phyloP scores from a whole-genome alignment of 53 echinoderm and acorn worm species.

The Zoroaster sp. region DNA sequence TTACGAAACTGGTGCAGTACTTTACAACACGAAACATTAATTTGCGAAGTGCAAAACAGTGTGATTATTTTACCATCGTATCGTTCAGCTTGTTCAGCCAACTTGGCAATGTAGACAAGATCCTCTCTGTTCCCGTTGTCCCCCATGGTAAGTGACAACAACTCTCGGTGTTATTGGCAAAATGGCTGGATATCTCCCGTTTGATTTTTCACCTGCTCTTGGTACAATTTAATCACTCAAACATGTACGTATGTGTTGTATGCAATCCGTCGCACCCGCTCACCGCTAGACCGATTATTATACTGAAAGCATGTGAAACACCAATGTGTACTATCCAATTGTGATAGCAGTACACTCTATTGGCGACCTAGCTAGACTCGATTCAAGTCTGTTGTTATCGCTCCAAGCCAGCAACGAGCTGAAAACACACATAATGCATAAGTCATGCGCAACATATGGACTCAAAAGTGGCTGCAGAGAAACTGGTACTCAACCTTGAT shows the following conservation, averaged over 20 bases:
- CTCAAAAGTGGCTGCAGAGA: background rate
- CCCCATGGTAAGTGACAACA: constrained; percentile 52
- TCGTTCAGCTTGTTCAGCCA: constrained; percentile 98
- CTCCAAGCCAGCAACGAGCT: background rate
- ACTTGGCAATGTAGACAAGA: constrained; percentile 91
- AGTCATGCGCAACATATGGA: background rate
- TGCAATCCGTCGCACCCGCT: too few species aligned
- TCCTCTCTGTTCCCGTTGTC: constrained; percentile 70
- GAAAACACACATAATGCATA: background rate
- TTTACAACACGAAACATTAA: background rate
- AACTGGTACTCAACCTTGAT: background rate
- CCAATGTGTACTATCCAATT: too few species aligned
- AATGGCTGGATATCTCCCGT: background rate
- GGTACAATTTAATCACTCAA: background rate
- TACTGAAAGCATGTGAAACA: too few species aligned
- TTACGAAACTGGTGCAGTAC: constrained; percentile 17
- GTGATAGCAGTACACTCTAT: too few species aligned
- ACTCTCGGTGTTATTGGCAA: background rate
- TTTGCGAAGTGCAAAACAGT: background rate
- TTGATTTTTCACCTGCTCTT: background rate
- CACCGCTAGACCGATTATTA: too few species aligned
- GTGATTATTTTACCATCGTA: constrained; percentile 87
- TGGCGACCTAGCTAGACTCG: background rate
- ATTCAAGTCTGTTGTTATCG: background rate
- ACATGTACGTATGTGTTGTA: background rate